These are phyloP conservation scores for Psittacula echo DNA, from an alignment of 2,797 vertebrate genomes.

Conservation along the genomic window DNA sequence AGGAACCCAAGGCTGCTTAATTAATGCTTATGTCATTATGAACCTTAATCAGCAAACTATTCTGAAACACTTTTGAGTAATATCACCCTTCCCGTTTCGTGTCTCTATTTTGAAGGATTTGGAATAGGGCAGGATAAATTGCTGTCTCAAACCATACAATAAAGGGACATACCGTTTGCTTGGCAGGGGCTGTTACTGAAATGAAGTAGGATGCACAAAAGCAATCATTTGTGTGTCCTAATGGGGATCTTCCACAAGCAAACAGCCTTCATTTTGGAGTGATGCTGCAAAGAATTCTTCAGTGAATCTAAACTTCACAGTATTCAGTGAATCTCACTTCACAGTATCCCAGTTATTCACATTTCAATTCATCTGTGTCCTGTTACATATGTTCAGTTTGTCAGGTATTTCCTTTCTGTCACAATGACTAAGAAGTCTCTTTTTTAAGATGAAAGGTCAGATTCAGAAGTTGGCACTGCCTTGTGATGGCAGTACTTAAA, in stretches of 20 bases:
- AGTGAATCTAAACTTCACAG: background rate
- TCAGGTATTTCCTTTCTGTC: background rate
- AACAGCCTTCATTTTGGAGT: background rate
- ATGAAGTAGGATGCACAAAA: background rate
- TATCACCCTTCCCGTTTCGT: background rate
- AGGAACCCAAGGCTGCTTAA: background rate
- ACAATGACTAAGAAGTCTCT: background rate
- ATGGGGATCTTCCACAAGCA: background rate
- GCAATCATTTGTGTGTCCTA: background rate
- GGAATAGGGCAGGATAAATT: background rate
- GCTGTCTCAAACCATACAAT: background rate
- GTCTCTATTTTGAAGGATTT: background rate
- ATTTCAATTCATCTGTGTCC: background rate
- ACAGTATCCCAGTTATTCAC: background rate
- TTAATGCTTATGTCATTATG: background rate
- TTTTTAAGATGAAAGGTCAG: background rate
- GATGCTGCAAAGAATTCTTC: background rate
- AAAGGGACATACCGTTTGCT: accelerated
- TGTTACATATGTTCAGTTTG: background rate
- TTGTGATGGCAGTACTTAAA: background rate
- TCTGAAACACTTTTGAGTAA: background rate
- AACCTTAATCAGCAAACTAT: background rate
- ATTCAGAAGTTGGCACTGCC: background rate
- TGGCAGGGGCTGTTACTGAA: background rate
- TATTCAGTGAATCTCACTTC: background rate